Conservation (phyloP, 2,113 vertebrate species). For the Mixornis gularis region DNA sequence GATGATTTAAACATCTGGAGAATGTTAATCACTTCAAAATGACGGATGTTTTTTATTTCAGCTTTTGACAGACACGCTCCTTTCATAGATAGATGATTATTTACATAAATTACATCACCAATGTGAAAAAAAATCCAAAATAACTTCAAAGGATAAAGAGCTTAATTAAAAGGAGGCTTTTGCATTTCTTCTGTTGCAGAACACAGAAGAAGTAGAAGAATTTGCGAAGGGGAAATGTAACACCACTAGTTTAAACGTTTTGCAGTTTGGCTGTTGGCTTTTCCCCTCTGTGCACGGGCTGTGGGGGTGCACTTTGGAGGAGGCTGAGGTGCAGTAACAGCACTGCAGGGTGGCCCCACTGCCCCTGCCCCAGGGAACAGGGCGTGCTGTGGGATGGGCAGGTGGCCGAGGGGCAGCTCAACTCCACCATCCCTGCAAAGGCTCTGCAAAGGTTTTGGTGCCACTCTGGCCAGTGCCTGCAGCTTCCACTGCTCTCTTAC, state of each 20-base stretch:
- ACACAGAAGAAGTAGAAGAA: background rate
- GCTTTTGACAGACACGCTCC: constrained; percentile 81
- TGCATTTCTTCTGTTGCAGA: constrained; percentile 45
- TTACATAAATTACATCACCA: constrained; percentile 86
- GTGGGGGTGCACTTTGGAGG: background rate
- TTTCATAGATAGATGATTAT: constrained; percentile 81
- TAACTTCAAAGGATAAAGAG: constrained; percentile 72
- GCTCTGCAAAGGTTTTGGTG: background rate
- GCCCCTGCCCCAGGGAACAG: background rate
- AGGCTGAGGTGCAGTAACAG: background rate
- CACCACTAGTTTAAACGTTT: background rate
- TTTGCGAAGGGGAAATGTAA: background rate
- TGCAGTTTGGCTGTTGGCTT: background rate
- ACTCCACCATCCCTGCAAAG: background rate
- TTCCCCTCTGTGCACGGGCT: background rate
- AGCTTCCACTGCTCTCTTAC: background rate
- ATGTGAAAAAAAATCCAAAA: constrained; percentile 67
- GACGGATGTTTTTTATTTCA: constrained; percentile 88
- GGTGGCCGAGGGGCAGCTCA: fast-evolving
- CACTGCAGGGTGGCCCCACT: background rate
- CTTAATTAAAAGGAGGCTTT: constrained; percentile 77
- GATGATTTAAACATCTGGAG: constrained; percentile 89
- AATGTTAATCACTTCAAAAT: constrained; percentile 87
- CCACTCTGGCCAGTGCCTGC: background rate
- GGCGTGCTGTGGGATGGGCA: fast-evolving